These are phyloP conservation scores for Fundulus diaphanus DNA, from an alignment of 2,797 vertebrate species.

Conservation along the genomic window DNA sequence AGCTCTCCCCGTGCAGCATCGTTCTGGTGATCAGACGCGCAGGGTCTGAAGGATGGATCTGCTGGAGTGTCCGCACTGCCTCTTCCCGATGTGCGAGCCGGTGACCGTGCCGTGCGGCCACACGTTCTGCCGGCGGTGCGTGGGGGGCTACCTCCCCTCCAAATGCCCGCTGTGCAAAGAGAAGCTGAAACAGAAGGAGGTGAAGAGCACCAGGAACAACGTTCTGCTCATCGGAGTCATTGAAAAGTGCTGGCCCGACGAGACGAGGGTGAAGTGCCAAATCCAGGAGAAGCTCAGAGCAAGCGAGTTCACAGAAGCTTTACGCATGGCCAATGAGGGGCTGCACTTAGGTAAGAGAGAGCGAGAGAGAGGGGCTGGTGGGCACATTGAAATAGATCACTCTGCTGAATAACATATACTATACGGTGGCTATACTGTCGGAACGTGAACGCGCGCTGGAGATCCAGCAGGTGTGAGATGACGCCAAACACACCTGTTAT, in stretches of 20 bases:
- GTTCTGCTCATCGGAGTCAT: conserved; percentile 83
- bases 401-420: background rate
- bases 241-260: conserved; percentile 83
- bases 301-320: conserved; percentile 79
- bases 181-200: conserved; percentile 74
- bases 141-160: conserved; percentile 67
- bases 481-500: background rate
- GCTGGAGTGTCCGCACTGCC: conserved; percentile 85
- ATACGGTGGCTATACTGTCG: background rate
- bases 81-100: conserved; percentile 84
- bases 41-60: conserved; percentile 75
- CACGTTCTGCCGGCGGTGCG: conserved; percentile 87
- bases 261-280: conserved; percentile 68
- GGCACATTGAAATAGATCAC: background rate
- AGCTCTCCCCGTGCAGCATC: conserved; percentile 6
- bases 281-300: conserved; percentile 77
- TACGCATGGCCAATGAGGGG: conserved; percentile 78
- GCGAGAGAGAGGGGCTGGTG: background rate
- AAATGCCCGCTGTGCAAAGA: conserved; percentile 84
- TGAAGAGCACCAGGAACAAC: conserved; percentile 76
- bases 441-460: background rate
- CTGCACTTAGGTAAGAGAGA: conserved; percentile 81
- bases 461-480: background rate
- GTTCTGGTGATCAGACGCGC: conserved; percentile 36
- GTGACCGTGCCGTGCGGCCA: conserved; percentile 89